Evolutionary conservation across 2,797 vertebrate genomes (phyloP).

Genomic region (Alca torda): DNA sequence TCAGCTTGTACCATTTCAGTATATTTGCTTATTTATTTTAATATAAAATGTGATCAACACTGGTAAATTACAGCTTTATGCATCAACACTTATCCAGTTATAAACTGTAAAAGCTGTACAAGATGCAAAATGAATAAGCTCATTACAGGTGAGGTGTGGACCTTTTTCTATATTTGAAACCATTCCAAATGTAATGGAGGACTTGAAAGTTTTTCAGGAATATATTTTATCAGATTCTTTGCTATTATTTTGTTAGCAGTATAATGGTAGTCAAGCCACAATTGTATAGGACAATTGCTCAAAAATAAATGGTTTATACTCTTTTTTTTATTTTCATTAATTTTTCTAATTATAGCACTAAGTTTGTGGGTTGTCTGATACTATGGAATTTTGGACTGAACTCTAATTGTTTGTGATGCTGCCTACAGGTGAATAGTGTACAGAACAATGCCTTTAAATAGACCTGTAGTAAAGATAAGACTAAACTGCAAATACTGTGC

Average conservation of each 20-base stretch:
- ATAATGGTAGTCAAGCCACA: background rate
- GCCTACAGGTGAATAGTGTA: background rate
- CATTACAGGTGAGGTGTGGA: background rate
- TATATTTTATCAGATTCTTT: background rate
- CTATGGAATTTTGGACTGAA: background rate
- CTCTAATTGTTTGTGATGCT: background rate
- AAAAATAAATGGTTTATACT: conserved; percentile 4
- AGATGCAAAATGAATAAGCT: conserved; percentile 10
- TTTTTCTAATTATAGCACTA: background rate
- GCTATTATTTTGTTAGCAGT: background rate
- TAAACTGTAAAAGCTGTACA: background rate
- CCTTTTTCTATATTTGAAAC: background rate
- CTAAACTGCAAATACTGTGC: background rate
- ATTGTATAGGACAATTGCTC: background rate
- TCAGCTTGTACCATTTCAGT: background rate
- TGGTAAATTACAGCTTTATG: background rate
- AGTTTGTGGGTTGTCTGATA: background rate
- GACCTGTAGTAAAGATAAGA: background rate
- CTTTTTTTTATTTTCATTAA: background rate
- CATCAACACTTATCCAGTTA: background rate
- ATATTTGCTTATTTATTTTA: conserved; percentile 55
- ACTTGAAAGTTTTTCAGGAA: background rate
- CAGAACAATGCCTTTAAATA: background rate
- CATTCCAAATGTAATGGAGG: background rate
- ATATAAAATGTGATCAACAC: background rate